A percentile compares a stretch with the other conserved stretches of the same genome.
Evolutionary conservation across 2,888 invertebrate species (phyloP).

Genomic region (Drosophila nigricruria): DNA sequence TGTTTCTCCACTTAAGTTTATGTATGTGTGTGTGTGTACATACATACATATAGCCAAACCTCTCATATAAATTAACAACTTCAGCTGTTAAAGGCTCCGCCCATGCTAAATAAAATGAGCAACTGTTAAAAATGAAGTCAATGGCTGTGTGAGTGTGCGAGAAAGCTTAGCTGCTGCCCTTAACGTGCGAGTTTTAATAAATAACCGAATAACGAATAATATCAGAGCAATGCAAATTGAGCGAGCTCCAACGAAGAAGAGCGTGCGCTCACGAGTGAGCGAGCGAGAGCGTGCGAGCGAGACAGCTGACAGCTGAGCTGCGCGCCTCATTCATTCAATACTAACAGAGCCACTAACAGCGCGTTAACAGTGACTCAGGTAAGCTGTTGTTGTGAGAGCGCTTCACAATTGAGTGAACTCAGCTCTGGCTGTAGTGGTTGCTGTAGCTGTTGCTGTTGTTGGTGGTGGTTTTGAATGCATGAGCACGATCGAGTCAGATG

Average conservation of each 20-base stretch:
- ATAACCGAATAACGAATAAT: constrained; percentile 80
- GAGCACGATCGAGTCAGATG: constrained; percentile 43
- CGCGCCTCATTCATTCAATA: constrained; percentile 31
- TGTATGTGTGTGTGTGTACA: no score
- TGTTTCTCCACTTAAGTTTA: constrained; percentile 7
- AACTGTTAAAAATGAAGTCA: constrained; percentile 77
- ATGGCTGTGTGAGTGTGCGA: constrained; percentile 41
- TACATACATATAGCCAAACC: constrained; percentile 6
- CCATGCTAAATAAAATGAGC: constrained; percentile 72
- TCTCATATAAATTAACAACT: constrained; percentile 21
- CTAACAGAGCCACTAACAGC: constrained; percentile 52
- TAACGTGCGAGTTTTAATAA: constrained; percentile 65
- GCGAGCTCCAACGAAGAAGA: constrained; percentile 24
- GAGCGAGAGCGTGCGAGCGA: constrained; percentile 7
- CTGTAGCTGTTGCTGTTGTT: neutral
- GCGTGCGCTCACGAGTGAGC: no score
- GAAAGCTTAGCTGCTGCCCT: constrained; percentile 63
- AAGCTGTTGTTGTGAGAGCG: constrained; percentile 35
- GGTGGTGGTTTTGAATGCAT: constrained; percentile 27
- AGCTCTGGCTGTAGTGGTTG: neutral
- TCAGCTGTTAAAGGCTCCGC: constrained; percentile 63
- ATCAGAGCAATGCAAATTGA: constrained; percentile 77
- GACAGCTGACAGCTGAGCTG: constrained; percentile 4
- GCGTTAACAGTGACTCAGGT: constrained; percentile 61
- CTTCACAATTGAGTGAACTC: constrained; percentile 43